Conservation (phyloP, 2,113 vertebrate genomes). For the Callocephalon fimbriatum region DNA sequence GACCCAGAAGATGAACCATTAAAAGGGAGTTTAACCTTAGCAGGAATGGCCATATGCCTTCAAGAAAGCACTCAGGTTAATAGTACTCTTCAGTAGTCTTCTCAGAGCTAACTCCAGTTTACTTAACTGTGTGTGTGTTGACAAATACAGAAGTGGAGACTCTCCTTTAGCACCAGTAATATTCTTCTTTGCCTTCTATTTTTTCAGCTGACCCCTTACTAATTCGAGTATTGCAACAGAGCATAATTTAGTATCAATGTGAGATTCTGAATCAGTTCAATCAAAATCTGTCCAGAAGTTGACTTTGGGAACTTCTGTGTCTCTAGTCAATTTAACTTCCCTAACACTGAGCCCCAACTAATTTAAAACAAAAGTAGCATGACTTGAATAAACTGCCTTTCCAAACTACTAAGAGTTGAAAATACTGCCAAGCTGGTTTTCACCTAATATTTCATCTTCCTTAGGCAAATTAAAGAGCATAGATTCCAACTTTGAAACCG, state of each 20-base stretch:
- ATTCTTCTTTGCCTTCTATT: not conserved
- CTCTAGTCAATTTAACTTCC: rapidly evolving
- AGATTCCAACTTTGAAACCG: not conserved
- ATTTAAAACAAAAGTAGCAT: not conserved
- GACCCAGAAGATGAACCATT: not conserved
- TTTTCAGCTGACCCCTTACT: not conserved
- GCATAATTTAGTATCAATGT: not conserved
- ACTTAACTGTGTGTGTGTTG: not conserved
- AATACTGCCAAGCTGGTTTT: not conserved
- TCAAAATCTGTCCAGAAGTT: not conserved
- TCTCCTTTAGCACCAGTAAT: not conserved
- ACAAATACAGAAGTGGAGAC: not conserved
- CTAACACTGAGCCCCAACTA: not conserved
- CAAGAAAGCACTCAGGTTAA: not conserved
- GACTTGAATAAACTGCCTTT: not conserved
- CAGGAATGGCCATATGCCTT: not conserved
- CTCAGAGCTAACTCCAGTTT: not conserved
- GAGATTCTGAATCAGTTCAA: not conserved
- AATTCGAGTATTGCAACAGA: not conserved
- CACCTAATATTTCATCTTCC: not conserved
- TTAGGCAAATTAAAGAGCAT: not conserved
- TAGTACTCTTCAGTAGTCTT: not conserved
- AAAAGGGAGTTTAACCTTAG: not conserved
- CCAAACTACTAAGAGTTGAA: not conserved
- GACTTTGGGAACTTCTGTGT: not conserved